Percentiles rank a stretch among this genome's conserved stretches.
phyloP scores from a whole-genome alignment of 2,113 vertebrate genomes.

The Theropithecus gelada region DNA sequence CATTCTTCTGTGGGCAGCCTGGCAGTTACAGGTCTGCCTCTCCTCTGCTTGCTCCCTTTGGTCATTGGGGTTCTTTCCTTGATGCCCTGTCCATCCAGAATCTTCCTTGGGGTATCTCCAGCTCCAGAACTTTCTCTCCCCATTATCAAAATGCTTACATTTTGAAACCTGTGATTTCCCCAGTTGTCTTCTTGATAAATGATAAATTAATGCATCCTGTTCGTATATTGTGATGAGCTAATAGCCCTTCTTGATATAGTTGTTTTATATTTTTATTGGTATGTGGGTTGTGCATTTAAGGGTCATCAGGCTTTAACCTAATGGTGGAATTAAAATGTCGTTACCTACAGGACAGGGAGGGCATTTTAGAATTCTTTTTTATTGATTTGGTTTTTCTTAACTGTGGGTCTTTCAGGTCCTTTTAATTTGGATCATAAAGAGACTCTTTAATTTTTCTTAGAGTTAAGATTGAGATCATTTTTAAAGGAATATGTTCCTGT shows the following conservation, averaged over 20 bases:
- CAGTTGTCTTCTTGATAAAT: not conserved
- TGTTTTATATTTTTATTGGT: not conserved
- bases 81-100: not conserved
- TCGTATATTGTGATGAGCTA: not conserved
- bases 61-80: not conserved
- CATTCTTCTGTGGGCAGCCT: not conserved
- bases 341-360: not conserved
- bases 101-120: not conserved
- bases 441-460: not conserved
- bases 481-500: not conserved
- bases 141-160: not conserved
- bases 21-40: not conserved
- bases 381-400: not conserved
- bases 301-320: not conserved
- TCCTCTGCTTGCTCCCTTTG: not conserved
- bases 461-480: not conserved
- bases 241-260: not conserved
- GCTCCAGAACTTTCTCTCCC: slow-evolving; percentile 13
- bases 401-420: not conserved
- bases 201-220: not conserved
- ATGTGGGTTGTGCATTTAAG: not conserved
- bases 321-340: not conserved
- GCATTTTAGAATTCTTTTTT: not conserved
- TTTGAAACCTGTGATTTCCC: not conserved
- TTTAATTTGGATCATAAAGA: not conserved